Conservation (phyloP, 35 echinoderm and acorn worm species). For the Heliocidaris erythrogramma region DNA sequence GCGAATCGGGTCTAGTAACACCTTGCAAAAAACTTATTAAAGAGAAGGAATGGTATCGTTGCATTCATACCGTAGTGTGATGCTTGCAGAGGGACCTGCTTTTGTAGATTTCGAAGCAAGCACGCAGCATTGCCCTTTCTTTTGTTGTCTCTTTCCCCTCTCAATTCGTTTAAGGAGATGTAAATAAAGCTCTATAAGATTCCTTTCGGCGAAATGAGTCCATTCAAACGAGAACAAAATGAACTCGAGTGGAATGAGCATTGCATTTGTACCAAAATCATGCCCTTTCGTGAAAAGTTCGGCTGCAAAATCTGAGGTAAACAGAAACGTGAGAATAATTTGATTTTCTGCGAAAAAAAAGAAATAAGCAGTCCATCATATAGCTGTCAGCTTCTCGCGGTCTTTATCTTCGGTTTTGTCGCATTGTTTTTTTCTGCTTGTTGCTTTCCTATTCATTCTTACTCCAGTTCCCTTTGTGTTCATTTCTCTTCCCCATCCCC, state of each 20-base stretch:
- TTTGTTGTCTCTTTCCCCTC: neutral
- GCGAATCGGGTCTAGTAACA: too few relatives aligned
- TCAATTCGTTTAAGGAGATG: neutral
- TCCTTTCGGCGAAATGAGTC: neutral
- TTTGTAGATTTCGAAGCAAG: neutral
- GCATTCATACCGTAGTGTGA: too few relatives aligned
- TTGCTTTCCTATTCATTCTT: too few relatives aligned
- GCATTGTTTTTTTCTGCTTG: too few relatives aligned
- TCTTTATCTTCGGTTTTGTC: too few relatives aligned
- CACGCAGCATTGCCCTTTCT: neutral
- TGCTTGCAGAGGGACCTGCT: neutral
- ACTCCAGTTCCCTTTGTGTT: too few relatives aligned
- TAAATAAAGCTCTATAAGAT: neutral
- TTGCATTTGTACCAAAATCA: neutral
- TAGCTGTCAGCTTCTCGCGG: too few relatives aligned
- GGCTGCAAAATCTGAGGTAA: neutral
- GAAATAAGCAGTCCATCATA: too few relatives aligned
- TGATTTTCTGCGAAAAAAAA: too few relatives aligned
- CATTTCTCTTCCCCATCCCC: too few relatives aligned
- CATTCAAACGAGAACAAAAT: neutral
- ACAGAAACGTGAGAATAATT: neutral
- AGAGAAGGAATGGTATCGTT: too few relatives aligned
- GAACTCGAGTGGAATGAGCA: neutral
- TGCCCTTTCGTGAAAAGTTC: neutral
- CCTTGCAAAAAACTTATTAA: too few relatives aligned